These are phyloP conservation scores for Tigriopus japonicus DNA, from an alignment of 1,140 invertebrate genomes.

Conservation along the genomic window DNA sequence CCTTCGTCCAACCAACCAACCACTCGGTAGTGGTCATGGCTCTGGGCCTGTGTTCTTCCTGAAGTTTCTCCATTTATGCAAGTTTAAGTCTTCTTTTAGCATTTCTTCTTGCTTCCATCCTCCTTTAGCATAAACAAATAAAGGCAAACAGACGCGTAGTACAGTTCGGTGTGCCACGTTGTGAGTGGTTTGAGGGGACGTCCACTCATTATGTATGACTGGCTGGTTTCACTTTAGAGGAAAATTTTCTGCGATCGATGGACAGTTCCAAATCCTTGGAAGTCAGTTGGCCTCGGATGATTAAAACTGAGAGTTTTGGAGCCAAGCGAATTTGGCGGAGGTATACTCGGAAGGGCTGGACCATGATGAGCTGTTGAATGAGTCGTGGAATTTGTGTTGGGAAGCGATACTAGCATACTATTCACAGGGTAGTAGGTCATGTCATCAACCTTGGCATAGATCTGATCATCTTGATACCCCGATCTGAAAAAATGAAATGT, in stretches of 20 bases:
- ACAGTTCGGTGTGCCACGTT: no score
- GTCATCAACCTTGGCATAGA: constrained; percentile 15
- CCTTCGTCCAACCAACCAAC: no score
- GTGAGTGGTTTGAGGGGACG: no score
- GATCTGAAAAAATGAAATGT: constrained; percentile 6
- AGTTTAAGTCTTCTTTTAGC: no score
- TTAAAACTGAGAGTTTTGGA: neutral
- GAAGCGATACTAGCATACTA: constrained; percentile 7
- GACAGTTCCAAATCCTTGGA: neutral
- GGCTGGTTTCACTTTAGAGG: neutral
- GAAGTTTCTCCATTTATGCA: no score
- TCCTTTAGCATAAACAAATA: no score
- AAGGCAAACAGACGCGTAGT: no score
- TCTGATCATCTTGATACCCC: constrained; percentile 10
- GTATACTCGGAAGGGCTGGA: neutral
- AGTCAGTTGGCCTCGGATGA: neutral
- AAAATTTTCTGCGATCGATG: constrained; percentile 8
- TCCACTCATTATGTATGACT: no score
- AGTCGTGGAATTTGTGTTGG: neutral
- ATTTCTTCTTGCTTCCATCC: no score
- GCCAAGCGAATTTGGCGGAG: neutral
- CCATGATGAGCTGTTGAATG: neutral
- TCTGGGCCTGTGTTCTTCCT: no score
- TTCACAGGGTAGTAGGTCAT: constrained; percentile 15
- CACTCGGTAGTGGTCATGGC: no score